Base-by-base conservation (phyloP, 1,140 invertebrate species). In the Halesus radiatus region DNA sequence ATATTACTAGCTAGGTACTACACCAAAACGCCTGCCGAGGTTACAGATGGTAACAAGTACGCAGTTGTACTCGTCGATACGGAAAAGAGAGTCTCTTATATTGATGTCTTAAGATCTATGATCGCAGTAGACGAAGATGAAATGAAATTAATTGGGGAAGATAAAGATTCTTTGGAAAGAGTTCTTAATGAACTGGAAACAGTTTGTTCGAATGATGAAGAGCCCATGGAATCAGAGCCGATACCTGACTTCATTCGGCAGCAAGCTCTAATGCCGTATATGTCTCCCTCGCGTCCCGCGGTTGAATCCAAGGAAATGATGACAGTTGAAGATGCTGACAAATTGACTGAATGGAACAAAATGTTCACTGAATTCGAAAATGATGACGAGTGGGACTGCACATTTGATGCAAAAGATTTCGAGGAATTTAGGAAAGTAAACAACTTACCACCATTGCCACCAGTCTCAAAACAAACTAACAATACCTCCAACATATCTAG, bases 1-100 rank as follows among this genome's bases (percentile, higher is more conserved):
- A 74, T 83, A 29, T 78, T 89, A 7, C 87, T 84, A 52, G 85
- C 84, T 0, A 88, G 88, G 85, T 86, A 85, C 79, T 88, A 86
- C 68, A 85, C 83, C 1, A 89, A 88, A 84, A 85, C 86, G 70
- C 82, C 80, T 5, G 85, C 88, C 1, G 80, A 84, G 75, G 82
- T 81, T 52, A 90, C 89, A 15, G 85, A 79, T 15, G 88, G 87
- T 3, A 81, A 87, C 32, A 89, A 89, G 85, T 90, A 89, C 80
- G 85, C 84, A 2, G 81, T 89, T 6, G 80, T 84, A 32, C 64
- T 90, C 23, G 83, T 87, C 32, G 88, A 90, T 54, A 87, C 86
- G 0, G 85, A 86, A 76, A 74, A 75, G 1, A 83, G 85, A 10
- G n/a, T 84, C 53, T 86, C 88, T 80, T 83, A 89, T 3, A 88